phyloP scores from a whole-genome alignment of 2,113 vertebrate genomes.

The Natator depressus region DNA sequence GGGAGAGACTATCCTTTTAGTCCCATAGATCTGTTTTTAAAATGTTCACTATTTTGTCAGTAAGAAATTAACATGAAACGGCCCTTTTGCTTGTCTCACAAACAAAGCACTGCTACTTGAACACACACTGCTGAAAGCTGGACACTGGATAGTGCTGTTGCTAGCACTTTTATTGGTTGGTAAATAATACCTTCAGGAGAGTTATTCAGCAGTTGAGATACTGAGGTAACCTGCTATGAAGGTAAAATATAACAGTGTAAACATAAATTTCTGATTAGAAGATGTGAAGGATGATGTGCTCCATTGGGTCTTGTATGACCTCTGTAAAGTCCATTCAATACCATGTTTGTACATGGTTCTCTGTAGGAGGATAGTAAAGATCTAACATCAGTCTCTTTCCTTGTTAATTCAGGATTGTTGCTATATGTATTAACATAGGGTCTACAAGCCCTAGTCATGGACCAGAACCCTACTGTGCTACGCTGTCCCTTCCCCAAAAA shows the following conservation, averaged over 20 bases:
- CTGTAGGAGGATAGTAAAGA: not conserved
- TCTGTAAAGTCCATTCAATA: not conserved
- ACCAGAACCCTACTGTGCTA: not conserved
- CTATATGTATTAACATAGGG: not conserved
- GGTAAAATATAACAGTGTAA: not conserved
- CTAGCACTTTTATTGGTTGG: rapidly evolving
- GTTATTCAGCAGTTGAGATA: rapidly evolving
- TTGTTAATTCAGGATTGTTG: not conserved
- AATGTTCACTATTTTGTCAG: rapidly evolving
- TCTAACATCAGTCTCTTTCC: not conserved
- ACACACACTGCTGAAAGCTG: no score
- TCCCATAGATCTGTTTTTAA: rapidly evolving
- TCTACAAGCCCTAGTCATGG: not conserved
- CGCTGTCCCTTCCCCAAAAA: not conserved
- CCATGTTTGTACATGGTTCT: not conserved
- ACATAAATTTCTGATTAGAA: not conserved
- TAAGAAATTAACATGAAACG: rapidly evolving
- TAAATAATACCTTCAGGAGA: not conserved
- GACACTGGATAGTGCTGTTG: rapidly evolving
- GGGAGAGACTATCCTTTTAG: not conserved
- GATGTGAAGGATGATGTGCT: not conserved
- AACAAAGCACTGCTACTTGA: not conserved
- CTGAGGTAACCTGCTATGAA: rapidly evolving
- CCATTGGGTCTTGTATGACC: not conserved
- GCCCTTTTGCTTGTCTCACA: not conserved